A percentile compares a stretch with the other conserved stretches of the same genome.
These are phyloP conservation scores for Euplexia lucipara DNA, from an alignment of 2,888 invertebrate genomes.

Conservation along the genomic window DNA sequence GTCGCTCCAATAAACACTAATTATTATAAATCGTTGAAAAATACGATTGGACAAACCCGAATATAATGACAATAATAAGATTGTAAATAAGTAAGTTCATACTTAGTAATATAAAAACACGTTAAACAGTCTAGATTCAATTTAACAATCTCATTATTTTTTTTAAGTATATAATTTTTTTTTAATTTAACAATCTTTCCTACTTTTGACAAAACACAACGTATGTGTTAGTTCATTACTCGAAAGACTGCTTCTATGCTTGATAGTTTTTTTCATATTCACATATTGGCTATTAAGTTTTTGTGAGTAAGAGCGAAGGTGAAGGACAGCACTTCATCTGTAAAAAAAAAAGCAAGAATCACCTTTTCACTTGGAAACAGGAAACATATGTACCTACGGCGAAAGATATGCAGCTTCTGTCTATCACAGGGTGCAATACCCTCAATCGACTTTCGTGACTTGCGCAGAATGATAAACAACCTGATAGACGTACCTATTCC, in stretches of 20 bases:
- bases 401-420: slow-evolving; percentile 12
- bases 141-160: background rate
- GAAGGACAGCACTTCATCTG: background rate
- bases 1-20: background rate
- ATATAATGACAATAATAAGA: too few species aligned
- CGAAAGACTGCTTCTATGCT: too few species aligned
- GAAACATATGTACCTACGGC: slow-evolving; percentile 22
- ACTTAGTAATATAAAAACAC: too few species aligned
- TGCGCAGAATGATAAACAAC: slow-evolving; percentile 46
- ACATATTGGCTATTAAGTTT: too few species aligned
- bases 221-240: background rate
- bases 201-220: background rate
- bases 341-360: background rate
- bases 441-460: slow-evolving; percentile 39
- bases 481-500: background rate
- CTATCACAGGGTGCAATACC: slow-evolving; percentile 46
- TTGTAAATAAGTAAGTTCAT: background rate
- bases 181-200: too few species aligned
- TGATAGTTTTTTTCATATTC: too few species aligned
- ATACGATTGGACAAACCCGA: too few species aligned
- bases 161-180: too few species aligned
- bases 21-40: too few species aligned
- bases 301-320: too few species aligned
- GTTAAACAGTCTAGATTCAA: background rate
- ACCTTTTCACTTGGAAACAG: background rate